A percentile compares a stretch with the other conserved stretches of the same genome.
phyloP scores from a whole-genome alignment of 2,888 invertebrate species.

The Napeogenes inachia region DNA sequence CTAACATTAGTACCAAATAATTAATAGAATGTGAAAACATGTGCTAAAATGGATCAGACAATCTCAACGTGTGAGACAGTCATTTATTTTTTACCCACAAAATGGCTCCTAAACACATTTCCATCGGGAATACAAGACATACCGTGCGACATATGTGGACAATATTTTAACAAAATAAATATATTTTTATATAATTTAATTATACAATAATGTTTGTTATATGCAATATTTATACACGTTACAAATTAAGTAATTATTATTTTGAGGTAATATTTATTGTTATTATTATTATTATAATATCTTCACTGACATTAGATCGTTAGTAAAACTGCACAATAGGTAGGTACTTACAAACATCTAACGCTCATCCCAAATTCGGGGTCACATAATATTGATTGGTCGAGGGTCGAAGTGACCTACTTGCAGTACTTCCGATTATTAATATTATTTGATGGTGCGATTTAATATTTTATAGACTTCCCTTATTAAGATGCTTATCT shows the following conservation, averaged over 20 bases:
- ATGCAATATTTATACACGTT: too few species aligned
- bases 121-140: slow-evolving; percentile 20
- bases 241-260: too few species aligned
- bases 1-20: too few species aligned
- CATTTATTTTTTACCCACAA: slow-evolving; percentile 24
- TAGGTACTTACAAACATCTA: neutral
- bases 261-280: too few species aligned
- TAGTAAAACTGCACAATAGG: neutral
- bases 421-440: slow-evolving; percentile 4
- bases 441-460: neutral
- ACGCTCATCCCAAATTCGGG: slow-evolving; percentile 1
- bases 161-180: slow-evolving; percentile 8
- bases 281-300: neutral
- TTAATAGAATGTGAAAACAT: too few species aligned
- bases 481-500: too few species aligned
- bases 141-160: slow-evolving; percentile 17
- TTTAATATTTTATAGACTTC: too few species aligned
- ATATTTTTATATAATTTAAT: neutral
- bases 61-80: slow-evolving; percentile 20
- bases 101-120: slow-evolving; percentile 23
- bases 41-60: slow-evolving; percentile 5
- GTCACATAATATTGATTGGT: slow-evolving; percentile 2
- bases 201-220: too few species aligned
- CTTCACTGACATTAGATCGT: neutral
- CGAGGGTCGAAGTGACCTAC: slow-evolving; percentile 3